Base-by-base conservation (phyloP, 2,888 invertebrate species). In the Linnaemya tessellans region DNA sequence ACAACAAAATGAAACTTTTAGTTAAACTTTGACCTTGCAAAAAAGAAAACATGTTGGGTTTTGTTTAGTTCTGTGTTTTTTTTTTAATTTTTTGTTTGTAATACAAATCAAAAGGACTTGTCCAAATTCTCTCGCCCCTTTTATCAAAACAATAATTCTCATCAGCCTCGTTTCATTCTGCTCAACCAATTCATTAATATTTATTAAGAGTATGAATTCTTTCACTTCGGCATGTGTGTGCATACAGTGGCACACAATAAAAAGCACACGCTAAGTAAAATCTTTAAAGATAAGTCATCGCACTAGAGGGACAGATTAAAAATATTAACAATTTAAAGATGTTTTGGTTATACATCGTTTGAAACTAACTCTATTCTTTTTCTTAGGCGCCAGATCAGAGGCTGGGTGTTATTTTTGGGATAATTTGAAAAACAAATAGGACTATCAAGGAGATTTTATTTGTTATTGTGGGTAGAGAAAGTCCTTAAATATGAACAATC, bases 11-110 rank as follows among this genome's bases (percentile, higher is more conserved):
- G n/a, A 25, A 77, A 64, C 30, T 82, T 75, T 82, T 73, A 89
- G 88, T 89, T 91, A 90, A 91, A 90, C 91, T 91, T 90, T 91
- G 90, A 89, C 89, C 91, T 86, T 70, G 73, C 80, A 70, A 86
- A 80, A 77, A 56, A 71, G 56, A 62, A 64, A 77, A 56, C 65
- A 77, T 78, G 30, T 84, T 80, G 38, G 15, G 22, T 60, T 60
- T 78, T 74, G 85, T 86, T 78, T 9, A 22, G 35, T 60, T 78
- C 49, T 80, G n/a, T n/a, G n/a, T n/a, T 81, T 13, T 13, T 41
- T 41, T 41, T 10, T 41, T 13, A 10, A 73, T 9, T 64, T 62
- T 86, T 86, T 86, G 84, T 87, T 87, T 87, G 87, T 68, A 75
- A 73, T 75, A 88, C 79, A 87, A 86, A 87, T 87, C 87, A 87